Base-by-base conservation (phyloP, 2,888 invertebrate genomes). In the Leptopilina drosophilae region DNA sequence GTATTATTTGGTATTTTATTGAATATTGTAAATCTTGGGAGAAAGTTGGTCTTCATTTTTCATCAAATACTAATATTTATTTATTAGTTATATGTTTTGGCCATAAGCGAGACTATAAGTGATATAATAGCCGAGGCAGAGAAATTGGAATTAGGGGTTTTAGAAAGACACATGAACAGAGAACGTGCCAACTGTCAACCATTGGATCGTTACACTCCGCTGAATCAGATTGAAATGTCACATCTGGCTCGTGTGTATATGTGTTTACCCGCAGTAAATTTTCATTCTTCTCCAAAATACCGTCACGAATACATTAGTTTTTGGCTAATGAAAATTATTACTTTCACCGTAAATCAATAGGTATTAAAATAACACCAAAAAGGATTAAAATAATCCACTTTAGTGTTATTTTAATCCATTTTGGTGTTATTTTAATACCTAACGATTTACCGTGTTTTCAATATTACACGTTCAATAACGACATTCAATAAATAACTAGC, bases 191-290 rank as follows among this genome's bases (percentile, higher is more conserved):
- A 69, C 69, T 69, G 69, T 69, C 53, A 33, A 14, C 53, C 14
- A 8, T 53, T 33, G 64, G 64, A 69, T 11, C 20, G 53, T 12
- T 69, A 49, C 67, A 69, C 69, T 46, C 20, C 53, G 69, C 14
- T 69, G 69, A 26, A 69, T 69, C 69, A 69, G 69, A 69, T 69
- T 69, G 53, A 69, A 53, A 53, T 53, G 69, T 69, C 69, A 69
- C 53, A 53, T 53, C 53, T 69, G 53, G 49, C 33, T 26, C 26
- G n/a, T n/a, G 20, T 53, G 69, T 49, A 69, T 69, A 26, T 26
- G 53, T 26, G 53, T 26, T 69, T 49, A 53, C 53, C 14, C 26
- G 49, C 53, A 69, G 26, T 69, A 69, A 69, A 69, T 69, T 69
- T 53, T 1, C 26, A 7, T 46, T 26, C 26, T 53, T 69, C 53